Evolutionary conservation across 53 echinoderm and acorn worm species (phyloP), one percentile per base, ranked within the genome.

Genomic region (Zoroaster sp.): DNA sequence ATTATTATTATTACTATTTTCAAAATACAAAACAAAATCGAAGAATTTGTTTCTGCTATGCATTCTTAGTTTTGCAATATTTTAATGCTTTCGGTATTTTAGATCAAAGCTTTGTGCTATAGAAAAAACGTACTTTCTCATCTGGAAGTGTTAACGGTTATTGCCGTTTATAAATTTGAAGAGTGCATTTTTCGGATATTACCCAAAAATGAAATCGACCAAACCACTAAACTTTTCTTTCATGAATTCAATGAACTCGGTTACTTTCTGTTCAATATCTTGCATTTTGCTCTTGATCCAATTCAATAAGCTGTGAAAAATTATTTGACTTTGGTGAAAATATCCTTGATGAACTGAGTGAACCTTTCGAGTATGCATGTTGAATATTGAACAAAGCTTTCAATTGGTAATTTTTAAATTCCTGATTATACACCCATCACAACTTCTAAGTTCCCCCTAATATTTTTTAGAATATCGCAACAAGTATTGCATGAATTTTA

Each of bases 211-310:
- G 66, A 31, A 81, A 8, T 66, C 17, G 43, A 81, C 81, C 81
- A 81, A 66, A 2, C 81, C 67, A 15, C 40, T 4, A 67, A 81
- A 81, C 15, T 81, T 36, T 3, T 81, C 30, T 81, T 81, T 81
- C 13, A 81, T 42, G 67, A 40, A 66, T 5, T 67, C 1, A 67
- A 81, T 41, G 25, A 81, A 81, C 1, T 66, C 81, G 5, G 42
- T 43, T 30, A 81, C 67, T 66, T 67, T 66, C 44, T 14, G 2
- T 0, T 21, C 66, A 81, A 81, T 45, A 10, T 23, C 67, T 42
- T 81, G 30, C 25, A 66, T 66, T 40, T 81, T 81, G 67, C 81
- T 66, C 66, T 81, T 81, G 44, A 81, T 45, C 81, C 81, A 81
- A 18, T 42, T 21, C 81, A 66, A 81, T 13, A 81, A 42, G 67